Conservation (phyloP, 2,888 invertebrate genomes). For the Andrena marginata region DNA sequence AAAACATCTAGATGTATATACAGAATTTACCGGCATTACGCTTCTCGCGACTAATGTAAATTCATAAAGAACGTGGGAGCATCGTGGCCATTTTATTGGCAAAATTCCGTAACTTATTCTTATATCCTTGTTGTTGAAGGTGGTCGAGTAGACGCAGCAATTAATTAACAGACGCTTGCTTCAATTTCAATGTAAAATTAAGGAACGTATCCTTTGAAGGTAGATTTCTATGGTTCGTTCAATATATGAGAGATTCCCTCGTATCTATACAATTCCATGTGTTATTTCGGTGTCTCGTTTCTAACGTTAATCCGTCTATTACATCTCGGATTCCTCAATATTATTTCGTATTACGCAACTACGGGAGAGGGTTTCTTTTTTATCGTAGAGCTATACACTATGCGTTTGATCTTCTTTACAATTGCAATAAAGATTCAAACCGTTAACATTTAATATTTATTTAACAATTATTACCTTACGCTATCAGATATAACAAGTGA, state of each 20-base stretch:
- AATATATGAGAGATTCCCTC: constrained; percentile 4
- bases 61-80: neutral
- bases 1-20: constrained; percentile 11
- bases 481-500: constrained; percentile 65
- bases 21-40: constrained; percentile 6
- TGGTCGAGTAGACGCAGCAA: constrained; percentile 19
- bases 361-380: constrained; percentile 5
- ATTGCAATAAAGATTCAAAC: constrained; percentile 63
- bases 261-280: constrained; percentile 52
- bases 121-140: constrained; percentile 13
- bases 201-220: constrained; percentile 38
- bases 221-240: constrained; percentile 24
- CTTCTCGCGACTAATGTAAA: neutral
- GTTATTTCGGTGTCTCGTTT: constrained; percentile 12
- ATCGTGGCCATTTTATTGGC: constrained; percentile 17
- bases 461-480: constrained; percentile 65
- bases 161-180: constrained; percentile 15
- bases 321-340: constrained; percentile 21
- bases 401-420: constrained; percentile 47
- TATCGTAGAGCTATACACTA: constrained; percentile 44
- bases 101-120: constrained; percentile 25
- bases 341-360: constrained; percentile 22
- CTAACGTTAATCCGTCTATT: constrained; percentile 7
- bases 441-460: constrained; percentile 71
- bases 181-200: constrained; percentile 25